A percentile compares a stretch with the other conserved stretches of the same genome.
Conservation (phyloP, 2,888 invertebrate genomes). For the Microplitis manilae region DNA sequence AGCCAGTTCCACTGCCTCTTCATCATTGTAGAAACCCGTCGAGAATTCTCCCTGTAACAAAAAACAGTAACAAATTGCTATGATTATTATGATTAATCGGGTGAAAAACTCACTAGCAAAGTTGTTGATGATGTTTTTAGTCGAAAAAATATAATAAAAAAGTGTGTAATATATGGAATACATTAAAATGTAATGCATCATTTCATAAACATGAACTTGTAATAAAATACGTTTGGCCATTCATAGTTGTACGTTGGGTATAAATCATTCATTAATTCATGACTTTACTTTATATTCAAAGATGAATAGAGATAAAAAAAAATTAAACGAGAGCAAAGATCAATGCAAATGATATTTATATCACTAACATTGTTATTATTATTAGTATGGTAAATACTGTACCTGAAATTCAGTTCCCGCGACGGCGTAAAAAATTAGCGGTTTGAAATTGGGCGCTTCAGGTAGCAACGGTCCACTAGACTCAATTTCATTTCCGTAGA, state of each 20-base stretch:
- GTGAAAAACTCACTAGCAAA: constrained; percentile 9
- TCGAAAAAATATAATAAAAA: neutral
- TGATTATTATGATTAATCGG: neutral
- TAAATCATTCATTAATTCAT: constrained; percentile 22
- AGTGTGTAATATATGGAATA: constrained; percentile 6
- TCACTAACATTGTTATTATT: neutral
- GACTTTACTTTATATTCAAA: neutral
- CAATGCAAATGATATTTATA: neutral
- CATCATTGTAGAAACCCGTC: constrained; percentile 87
- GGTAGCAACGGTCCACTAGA: constrained; percentile 81
- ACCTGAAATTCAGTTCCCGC: constrained; percentile 87
- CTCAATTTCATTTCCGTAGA: constrained; percentile 84
- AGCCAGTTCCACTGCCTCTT: constrained; percentile 86
- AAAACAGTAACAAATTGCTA: constrained; percentile 17
- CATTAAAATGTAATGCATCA: constrained; percentile 19
- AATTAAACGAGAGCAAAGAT: constrained; percentile 2
- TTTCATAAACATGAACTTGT: constrained; percentile 15
- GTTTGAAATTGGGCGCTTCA: constrained; percentile 80
- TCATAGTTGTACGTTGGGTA: neutral
- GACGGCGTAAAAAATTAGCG: constrained; percentile 86
- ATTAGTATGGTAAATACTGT: constrained; percentile 51
- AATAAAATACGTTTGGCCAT: constrained; percentile 2
- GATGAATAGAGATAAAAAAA: neutral
- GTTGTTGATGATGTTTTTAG: neutral
- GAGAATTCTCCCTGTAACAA: constrained; percentile 71